A percentile compares a stretch with the other conserved stretches of the same genome.
Evolutionary conservation across 1,140 invertebrate genomes (phyloP).

Genomic region (Psilanteris sp.): DNA sequence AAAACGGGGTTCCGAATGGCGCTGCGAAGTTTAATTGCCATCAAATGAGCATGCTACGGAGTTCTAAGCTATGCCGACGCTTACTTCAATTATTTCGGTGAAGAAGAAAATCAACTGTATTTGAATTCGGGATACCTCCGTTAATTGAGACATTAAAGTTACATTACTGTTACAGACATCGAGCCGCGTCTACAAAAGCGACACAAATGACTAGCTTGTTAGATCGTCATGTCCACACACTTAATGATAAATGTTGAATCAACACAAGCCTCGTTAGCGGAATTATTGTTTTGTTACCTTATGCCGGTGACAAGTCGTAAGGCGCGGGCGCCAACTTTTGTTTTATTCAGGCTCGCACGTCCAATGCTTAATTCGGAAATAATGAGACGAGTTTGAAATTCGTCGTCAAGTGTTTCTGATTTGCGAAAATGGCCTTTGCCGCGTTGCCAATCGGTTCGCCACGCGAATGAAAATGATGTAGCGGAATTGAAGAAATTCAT

Average conservation of each 20-base stretch:
- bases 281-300: conserved; percentile 18
- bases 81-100: conserved; percentile 4
- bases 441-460: too few relatives aligned
- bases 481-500: too few relatives aligned
- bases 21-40: conserved; percentile 13
- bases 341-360: background rate
- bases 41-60: too few relatives aligned
- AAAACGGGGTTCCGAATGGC: conserved; percentile 10
- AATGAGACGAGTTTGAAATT: background rate
- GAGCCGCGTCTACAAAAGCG: background rate
- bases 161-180: too few relatives aligned
- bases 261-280: conserved; percentile 5
- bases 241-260: conserved; percentile 8
- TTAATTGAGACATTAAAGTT: conserved; percentile 5
- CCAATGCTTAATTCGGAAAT: background rate
- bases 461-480: too few relatives aligned
- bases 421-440: background rate
- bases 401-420: background rate
- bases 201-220: background rate
- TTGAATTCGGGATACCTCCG: background rate
- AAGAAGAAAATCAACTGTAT: background rate
- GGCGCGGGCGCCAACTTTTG: background rate
- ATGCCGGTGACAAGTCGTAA: background rate
- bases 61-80: background rate
- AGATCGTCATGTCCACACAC: conserved; percentile 2